Evolutionary conservation across 2,888 invertebrate species (phyloP).

Genomic region (Synergus umbraculus): DNA sequence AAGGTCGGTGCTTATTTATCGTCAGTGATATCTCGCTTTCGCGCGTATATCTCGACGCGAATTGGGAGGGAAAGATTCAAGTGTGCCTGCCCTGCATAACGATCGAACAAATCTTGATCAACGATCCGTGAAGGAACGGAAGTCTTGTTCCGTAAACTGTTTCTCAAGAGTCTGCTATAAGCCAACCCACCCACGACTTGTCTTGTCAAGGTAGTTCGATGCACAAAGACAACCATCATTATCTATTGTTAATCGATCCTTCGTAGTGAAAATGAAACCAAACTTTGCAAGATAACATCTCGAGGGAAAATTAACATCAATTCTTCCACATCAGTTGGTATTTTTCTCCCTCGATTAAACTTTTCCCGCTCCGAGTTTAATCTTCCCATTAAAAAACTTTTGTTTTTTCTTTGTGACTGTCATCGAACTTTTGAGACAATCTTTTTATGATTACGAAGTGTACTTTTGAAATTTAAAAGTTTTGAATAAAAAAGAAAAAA

Average conservation of each 20-base stretch:
- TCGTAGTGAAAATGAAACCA: conserved; percentile 5
- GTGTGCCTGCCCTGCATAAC: conserved; percentile 11
- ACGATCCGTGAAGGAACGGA: conserved; percentile 34
- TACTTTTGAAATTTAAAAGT: too few relatives aligned
- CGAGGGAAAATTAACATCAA: neutral
- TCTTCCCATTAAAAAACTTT: neutral
- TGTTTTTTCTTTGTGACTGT: neutral
- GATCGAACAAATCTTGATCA: conserved; percentile 36
- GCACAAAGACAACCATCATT: conserved; percentile 14
- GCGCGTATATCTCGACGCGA: conserved; percentile 14
- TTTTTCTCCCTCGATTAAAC: neutral
- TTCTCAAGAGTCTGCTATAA: conserved; percentile 22
- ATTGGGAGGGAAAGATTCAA: conserved; percentile 22
- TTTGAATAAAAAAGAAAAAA: neutral
- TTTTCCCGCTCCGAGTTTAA: neutral
- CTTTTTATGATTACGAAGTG: neutral
- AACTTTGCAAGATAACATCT: conserved; percentile 24
- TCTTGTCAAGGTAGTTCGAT: neutral
- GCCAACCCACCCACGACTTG: conserved; percentile 14
- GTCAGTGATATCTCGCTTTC: conserved; percentile 34
- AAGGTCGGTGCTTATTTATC: conserved; percentile 29
- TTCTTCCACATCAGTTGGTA: neutral
- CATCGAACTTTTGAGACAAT: neutral
- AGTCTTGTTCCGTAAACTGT: conserved; percentile 34
- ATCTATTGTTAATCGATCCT: conserved; percentile 32